A percentile compares a stretch with the other conserved stretches of the same genome.
phyloP scores from a whole-genome alignment of 92 coral and sea anemone genomes.

The Palythoa grandiflora region DNA sequence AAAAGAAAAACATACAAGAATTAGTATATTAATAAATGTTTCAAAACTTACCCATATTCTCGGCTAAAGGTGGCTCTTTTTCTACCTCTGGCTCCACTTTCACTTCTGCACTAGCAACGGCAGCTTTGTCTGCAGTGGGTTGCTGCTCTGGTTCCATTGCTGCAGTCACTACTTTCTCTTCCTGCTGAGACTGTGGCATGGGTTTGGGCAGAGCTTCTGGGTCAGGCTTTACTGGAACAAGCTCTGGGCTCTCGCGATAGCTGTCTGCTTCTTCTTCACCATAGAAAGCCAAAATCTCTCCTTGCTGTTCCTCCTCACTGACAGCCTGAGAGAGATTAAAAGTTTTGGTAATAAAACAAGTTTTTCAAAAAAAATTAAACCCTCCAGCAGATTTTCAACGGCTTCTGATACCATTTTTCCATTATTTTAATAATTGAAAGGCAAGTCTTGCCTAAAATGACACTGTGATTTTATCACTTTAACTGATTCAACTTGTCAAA shows the following conservation, averaged over 20 bases:
- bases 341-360: neutral
- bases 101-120: neutral
- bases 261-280: constrained; percentile 47
- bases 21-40: too few relatives aligned
- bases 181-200: neutral
- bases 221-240: neutral
- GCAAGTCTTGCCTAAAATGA: too few relatives aligned
- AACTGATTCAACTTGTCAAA: too few relatives aligned
- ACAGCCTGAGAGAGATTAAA: neutral
- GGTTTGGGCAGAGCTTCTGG: neutral
- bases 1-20: too few relatives aligned
- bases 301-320: constrained; percentile 38
- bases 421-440: neutral
- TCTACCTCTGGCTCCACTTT: constrained; percentile 26
- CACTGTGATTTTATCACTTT: too few relatives aligned
- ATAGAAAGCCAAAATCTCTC: constrained; percentile 46
- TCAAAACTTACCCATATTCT: constrained; percentile 36
- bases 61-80: constrained; percentile 43
- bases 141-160: constrained; percentile 1
- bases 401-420: neutral
- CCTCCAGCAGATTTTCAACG: neutral
- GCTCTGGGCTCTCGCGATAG: constrained; percentile 38
- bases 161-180: neutral
- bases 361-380: neutral
- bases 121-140: neutral